phyloP scores from a whole-genome alignment of 2,888 invertebrate species.

The Dioctria rufipes region DNA sequence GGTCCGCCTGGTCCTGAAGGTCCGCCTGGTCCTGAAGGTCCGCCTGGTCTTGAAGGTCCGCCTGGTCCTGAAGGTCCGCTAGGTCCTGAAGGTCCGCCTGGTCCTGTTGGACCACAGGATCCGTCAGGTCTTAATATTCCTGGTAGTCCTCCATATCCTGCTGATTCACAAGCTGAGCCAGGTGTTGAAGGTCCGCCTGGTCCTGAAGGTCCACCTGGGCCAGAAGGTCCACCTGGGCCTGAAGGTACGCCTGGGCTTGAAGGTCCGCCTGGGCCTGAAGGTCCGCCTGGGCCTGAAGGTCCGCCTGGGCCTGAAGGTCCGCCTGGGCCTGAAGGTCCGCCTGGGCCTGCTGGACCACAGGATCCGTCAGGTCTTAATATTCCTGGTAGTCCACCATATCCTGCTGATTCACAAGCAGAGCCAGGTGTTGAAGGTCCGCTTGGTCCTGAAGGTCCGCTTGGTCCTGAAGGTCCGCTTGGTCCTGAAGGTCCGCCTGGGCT shows the following conservation, averaged over 20 bases:
- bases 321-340: neutral
- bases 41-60: neutral
- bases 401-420: neutral
- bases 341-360: neutral
- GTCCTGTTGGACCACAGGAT: conserved; percentile 4
- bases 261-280: neutral
- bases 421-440: neutral
- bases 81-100: conserved; percentile 18
- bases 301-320: conserved; percentile 7
- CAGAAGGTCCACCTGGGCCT: neutral
- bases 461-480: neutral
- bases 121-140: conserved; percentile 6
- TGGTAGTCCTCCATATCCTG: conserved; percentile 54
- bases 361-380: conserved; percentile 47
- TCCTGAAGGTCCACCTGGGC: conserved; percentile 3
- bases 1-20: conserved; percentile 24
- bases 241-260: conserved; percentile 27
- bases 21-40: conserved; percentile 26
- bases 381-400: neutral
- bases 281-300: conserved; percentile 5
- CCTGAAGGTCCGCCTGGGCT: conserved; percentile 49
- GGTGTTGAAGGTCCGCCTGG: conserved; percentile 30
- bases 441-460: conserved; percentile 17
- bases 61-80: conserved; percentile 14
- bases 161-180: neutral